Evolutionary conservation across 2,888 invertebrate genomes (phyloP).

Genomic region (Andrena haemorrhoa): DNA sequence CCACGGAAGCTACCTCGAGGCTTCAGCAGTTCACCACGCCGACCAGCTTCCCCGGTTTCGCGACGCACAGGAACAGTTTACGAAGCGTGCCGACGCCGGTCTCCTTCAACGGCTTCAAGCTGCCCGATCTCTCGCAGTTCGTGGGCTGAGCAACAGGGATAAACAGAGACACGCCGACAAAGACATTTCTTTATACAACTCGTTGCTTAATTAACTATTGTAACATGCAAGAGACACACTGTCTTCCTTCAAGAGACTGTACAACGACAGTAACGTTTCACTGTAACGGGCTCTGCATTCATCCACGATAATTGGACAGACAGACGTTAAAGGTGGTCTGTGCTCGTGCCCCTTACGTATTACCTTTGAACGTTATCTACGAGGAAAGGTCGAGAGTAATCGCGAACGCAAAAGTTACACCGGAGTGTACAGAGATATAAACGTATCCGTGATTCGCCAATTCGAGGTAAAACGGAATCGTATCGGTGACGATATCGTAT

Average conservation of each 20-base stretch:
- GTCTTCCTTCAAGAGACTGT: slow-evolving; percentile 59
- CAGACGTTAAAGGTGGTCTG: not conserved
- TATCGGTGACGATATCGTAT: not conserved
- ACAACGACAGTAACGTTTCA: slow-evolving; percentile 43
- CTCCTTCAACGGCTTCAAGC: slow-evolving; percentile 88
- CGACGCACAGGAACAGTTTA: slow-evolving; percentile 72
- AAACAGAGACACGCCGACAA: slow-evolving; percentile 11
- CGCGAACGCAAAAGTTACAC: slow-evolving; percentile 78
- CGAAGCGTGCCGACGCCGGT: slow-evolving; percentile 77
- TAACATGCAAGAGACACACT: slow-evolving; percentile 53
- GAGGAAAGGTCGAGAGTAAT: slow-evolving; percentile 52
- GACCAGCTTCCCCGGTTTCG: slow-evolving; percentile 74
- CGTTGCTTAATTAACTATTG: slow-evolving; percentile 60
- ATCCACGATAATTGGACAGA: slow-evolving; percentile 8
- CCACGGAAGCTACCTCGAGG: slow-evolving; percentile 77
- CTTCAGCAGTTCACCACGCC: slow-evolving; percentile 76
- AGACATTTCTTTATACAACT: slow-evolving; percentile 48
- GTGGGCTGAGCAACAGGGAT: slow-evolving; percentile 86
- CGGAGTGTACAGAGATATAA: slow-evolving; percentile 34
- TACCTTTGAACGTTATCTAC: slow-evolving; percentile 6
- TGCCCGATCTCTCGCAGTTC: slow-evolving; percentile 92
- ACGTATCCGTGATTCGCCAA: slow-evolving; percentile 45
- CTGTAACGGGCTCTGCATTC: slow-evolving; percentile 20
- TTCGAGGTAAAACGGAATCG: slow-evolving; percentile 27
- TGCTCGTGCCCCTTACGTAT: no score